phyloP scores from a whole-genome alignment of 2,113 vertebrate genomes.

The Lepisosteus osseus region DNA sequence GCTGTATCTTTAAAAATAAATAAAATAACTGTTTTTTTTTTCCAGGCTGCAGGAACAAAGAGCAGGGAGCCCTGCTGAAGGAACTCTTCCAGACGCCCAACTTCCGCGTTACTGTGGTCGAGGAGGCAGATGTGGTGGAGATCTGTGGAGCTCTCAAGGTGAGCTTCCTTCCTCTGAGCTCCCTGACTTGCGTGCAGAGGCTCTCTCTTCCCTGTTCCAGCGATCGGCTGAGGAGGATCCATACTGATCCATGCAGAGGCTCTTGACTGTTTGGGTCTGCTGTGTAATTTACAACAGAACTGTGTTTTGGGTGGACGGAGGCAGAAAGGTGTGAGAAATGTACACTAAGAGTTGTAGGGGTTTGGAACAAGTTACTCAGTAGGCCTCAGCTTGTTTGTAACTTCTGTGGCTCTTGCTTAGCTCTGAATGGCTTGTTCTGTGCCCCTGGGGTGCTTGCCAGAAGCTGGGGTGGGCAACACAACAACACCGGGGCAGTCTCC shows the following conservation, averaged over 20 bases:
- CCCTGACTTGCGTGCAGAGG: neutral
- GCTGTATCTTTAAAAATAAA: too few species aligned
- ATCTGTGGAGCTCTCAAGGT: conserved; percentile 97
- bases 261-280: too few species aligned
- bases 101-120: conserved; percentile 88
- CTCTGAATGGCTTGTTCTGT: too few species aligned
- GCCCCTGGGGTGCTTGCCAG: too few species aligned
- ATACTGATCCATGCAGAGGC: neutral
- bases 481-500: too few species aligned
- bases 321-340: too few species aligned
- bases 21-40: neutral
- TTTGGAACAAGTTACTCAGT: too few species aligned
- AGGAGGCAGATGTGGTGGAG: conserved; percentile 90
- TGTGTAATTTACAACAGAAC: neutral
- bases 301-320: neutral
- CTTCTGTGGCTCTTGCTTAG: too few species aligned
- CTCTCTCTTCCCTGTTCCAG: too few species aligned
- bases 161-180: neutral
- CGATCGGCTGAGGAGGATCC: neutral
- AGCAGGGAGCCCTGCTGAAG: conserved; percentile 77
- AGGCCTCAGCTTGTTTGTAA: too few species aligned
- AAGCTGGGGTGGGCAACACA: too few species aligned
- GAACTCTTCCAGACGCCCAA: conserved; percentile 90
- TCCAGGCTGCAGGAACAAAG: conserved; percentile 78
- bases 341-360: too few species aligned